Conservation (phyloP, 2,113 vertebrate genomes). For the Formicarius rufipectus region DNA sequence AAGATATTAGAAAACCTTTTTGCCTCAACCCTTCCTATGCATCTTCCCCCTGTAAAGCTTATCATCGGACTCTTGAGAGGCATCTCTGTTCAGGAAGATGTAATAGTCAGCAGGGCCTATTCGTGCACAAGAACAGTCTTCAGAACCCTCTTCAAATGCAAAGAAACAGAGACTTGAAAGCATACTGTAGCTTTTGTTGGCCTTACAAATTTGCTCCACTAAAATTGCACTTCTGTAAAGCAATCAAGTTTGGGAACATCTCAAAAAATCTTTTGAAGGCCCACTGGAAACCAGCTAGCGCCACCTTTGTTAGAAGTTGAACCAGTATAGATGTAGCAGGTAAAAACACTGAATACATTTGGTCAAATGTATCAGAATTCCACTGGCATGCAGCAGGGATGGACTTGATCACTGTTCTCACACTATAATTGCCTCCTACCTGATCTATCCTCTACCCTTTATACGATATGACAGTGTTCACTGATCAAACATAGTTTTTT, state of each 20-base stretch:
- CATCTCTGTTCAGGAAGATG: not conserved
- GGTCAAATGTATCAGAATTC: not conserved
- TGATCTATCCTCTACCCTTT: not conserved
- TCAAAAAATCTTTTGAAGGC: not conserved
- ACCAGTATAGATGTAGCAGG: fast-evolving
- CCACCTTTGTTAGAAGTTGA: not conserved
- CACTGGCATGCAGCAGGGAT: not conserved
- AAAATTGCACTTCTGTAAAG: not conserved
- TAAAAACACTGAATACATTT: not conserved
- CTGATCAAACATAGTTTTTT: not conserved
- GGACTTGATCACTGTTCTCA: not conserved
- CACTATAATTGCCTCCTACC: not conserved
- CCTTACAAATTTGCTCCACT: not conserved
- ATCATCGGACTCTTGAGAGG: not conserved
- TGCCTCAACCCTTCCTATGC: not conserved
- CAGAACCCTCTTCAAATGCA: not conserved
- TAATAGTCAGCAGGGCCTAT: not conserved
- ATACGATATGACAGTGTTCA: not conserved
- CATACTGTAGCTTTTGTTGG: not conserved
- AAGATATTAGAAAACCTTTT: not conserved
- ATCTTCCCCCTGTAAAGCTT: not conserved
- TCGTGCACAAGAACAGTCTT: not conserved
- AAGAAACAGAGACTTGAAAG: not conserved
- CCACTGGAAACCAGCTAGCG: not conserved
- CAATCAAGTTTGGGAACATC: not conserved